These are phyloP conservation scores for Amblyteles armatorius DNA, from an alignment of 2,888 invertebrate species.

Conservation along the genomic window DNA sequence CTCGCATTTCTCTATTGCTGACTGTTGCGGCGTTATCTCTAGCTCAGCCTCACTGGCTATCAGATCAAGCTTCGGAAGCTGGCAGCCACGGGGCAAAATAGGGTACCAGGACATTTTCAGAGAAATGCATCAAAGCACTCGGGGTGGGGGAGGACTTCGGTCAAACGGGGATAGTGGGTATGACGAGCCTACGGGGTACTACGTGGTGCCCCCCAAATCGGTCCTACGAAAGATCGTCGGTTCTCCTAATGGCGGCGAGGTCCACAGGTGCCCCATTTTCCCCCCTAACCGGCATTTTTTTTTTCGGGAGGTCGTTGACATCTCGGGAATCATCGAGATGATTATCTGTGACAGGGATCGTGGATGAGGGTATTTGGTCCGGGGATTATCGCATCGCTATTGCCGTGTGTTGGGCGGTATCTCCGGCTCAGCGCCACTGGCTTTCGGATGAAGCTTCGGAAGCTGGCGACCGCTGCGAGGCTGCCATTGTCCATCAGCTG, in stretches of 20 bases:
- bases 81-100: too few species aligned
- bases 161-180: too few species aligned
- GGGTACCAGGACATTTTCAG: too few species aligned
- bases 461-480: background rate
- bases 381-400: background rate
- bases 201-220: too few species aligned
- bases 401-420: background rate
- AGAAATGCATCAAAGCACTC: too few species aligned
- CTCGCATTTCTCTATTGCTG: background rate
- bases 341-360: conserved; percentile 28
- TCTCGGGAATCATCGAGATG: background rate
- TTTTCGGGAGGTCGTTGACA: conserved; percentile 12
- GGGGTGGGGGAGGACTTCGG: too few species aligned
- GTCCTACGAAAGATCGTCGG: too few species aligned
- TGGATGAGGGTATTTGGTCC: conserved; percentile 1
- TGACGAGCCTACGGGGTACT: too few species aligned
- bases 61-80: conserved; percentile 12
- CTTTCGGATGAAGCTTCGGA: conserved; percentile 12
- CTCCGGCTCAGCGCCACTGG: background rate
- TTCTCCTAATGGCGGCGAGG: too few species aligned
- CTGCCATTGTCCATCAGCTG: background rate
- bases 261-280: too few species aligned
- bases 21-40: background rate
- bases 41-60: background rate
- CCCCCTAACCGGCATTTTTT: too few species aligned